Base-by-base conservation (phyloP, 92 coral and sea anemone species). In the Epizoanthus stellaris region DNA sequence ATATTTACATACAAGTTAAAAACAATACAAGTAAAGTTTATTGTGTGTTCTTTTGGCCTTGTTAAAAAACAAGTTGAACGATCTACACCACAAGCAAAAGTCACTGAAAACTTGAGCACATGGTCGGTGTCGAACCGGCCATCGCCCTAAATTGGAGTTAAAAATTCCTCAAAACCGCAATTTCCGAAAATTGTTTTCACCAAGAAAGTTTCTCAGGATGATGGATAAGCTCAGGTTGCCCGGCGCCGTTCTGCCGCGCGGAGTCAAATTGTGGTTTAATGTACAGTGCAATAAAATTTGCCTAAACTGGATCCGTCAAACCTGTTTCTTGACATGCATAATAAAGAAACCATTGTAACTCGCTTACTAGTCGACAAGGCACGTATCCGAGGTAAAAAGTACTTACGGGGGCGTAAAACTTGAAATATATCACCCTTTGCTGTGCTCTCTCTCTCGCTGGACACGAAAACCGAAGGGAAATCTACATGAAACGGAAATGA, bases 181-280 rank as follows among this genome's bases (percentile, higher is more conserved):
- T 64, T 79, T 79, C 83, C 83, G 83, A 79, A 79, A 79, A 79
- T 79, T 79, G 83, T 79, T 79, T 79, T 79, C 73, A 63, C 23
- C 83, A 58, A 62, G 72, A 15, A 49, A 34, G 60, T 79, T 19
- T 79, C 60, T 43, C 40, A 70, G 83, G 83, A 73, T 90, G 91
- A 90, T 90, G 82, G 90, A 90, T 88, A 87, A 82, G 39, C 87
- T 53, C 70, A 42, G 85, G 76, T 67, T 17, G 81, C 39, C 4
- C 57, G 93, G 93, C 93, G 93, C 93, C 93, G 9, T 52, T 71
- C 67, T 89, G 93, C 93, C 77, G 65, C 76, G 75, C 60, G 12
- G 53, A 82, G 59, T 63, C 61, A 79, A 40, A 62, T 79, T 79
- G 83, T 70, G 83, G 83, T 79, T 52, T 79, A 19, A 54, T 19